Percentiles rank a stretch among this genome's conserved stretches.
These are phyloP conservation scores for Halcyon smyrnensis DNA, from an alignment of 2,797 vertebrate genomes.

Conservation along the genomic window DNA sequence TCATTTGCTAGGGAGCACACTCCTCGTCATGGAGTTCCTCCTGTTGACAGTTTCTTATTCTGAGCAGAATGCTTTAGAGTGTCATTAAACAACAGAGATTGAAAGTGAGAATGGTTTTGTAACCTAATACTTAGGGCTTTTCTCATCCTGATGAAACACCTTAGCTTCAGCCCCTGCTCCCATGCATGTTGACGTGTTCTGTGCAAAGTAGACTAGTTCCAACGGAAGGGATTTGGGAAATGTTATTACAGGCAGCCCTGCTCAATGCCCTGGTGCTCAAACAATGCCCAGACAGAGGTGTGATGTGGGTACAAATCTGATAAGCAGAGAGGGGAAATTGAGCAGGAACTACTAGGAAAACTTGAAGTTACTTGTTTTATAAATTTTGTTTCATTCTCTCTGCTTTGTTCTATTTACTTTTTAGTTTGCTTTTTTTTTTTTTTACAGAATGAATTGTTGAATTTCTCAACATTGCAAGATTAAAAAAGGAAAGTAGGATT, in stretches of 20 bases:
- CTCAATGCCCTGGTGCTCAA: neutral
- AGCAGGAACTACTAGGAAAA: neutral
- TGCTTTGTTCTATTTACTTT: neutral
- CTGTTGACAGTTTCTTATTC: neutral
- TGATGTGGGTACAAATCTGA: neutral
- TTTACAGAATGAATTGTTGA: neutral
- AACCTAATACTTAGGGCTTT: neutral
- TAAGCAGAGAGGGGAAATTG: neutral
- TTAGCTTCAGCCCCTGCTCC: neutral
- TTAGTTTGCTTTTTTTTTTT: neutral
- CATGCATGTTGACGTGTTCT: neutral
- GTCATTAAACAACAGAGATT: neutral
- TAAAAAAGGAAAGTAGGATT: neutral
- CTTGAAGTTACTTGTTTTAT: neutral
- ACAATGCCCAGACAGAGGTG: rapidly evolving
- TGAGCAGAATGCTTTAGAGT: neutral
- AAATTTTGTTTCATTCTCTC: neutral
- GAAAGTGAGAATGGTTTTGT: neutral
- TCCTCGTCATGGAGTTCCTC: neutral
- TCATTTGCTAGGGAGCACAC: neutral
- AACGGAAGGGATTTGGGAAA: neutral
- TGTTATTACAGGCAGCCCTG: neutral
- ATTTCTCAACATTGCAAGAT: neutral
- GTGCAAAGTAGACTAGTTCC: neutral
- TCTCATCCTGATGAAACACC: neutral